These are phyloP conservation scores for Elephantulus edwardii DNA, from an alignment of 2,113 vertebrate genomes.

Conservation along the genomic window DNA sequence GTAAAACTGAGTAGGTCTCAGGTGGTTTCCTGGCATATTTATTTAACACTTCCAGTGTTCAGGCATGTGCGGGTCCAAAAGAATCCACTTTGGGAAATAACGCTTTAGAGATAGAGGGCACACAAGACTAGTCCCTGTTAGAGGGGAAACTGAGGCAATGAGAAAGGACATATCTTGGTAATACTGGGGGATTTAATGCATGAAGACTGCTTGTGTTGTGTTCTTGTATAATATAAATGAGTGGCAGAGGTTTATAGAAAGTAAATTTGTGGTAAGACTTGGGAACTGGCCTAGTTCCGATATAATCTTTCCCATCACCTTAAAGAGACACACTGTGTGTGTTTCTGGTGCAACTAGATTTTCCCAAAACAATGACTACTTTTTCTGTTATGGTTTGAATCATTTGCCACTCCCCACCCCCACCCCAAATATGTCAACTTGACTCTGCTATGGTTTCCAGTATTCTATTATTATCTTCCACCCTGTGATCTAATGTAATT, in stretches of 20 bases:
- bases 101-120: background rate
- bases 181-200: background rate
- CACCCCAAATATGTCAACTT: too few relatives aligned
- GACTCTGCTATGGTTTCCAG: too few relatives aligned
- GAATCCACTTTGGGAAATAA: background rate
- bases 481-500: too few relatives aligned
- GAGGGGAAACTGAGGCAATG: background rate
- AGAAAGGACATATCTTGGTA: background rate
- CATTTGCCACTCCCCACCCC: too few relatives aligned
- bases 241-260: background rate
- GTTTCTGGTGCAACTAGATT: background rate
- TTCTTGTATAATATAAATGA: background rate
- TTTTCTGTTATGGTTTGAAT: too few relatives aligned
- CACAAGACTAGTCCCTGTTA: background rate
- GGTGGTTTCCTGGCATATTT: background rate
- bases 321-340: background rate
- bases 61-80: too few relatives aligned
- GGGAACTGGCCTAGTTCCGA: background rate
- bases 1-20: background rate
- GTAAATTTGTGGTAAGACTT: background rate
- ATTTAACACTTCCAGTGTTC: background rate
- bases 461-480: too few relatives aligned
- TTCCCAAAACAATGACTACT: background rate
- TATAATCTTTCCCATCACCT: background rate
- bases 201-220: background rate